Evolutionary conservation across 2,113 vertebrate species (phyloP).

Genomic region (Geococcyx californianus): DNA sequence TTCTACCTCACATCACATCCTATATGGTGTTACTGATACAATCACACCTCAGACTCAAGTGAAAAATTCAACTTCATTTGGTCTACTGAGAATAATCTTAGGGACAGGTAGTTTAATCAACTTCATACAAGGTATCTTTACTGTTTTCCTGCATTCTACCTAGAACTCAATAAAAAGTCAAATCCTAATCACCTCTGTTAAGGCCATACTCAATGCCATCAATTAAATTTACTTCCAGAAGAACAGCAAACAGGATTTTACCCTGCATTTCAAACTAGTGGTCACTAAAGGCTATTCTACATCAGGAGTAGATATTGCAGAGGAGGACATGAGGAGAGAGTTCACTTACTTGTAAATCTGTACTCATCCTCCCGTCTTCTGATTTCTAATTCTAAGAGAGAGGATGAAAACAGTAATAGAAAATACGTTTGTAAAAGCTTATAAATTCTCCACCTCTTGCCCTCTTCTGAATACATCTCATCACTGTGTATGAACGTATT

Average conservation of each 20-base stretch:
- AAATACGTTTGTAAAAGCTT: slow-evolving; percentile 63
- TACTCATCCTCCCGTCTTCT: slow-evolving; percentile 99
- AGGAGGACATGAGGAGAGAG: slow-evolving; percentile 73
- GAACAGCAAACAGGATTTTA: background rate
- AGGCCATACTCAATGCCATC: background rate
- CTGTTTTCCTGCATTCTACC: background rate
- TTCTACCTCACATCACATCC: background rate
- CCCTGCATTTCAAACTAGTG: background rate
- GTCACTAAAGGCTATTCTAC: background rate
- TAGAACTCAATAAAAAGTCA: background rate
- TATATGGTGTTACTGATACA: background rate
- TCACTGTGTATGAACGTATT: background rate
- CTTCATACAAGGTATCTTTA: background rate
- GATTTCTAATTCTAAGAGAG: slow-evolving; percentile 97
- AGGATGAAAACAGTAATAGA: slow-evolving; percentile 85
- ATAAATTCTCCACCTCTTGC: slow-evolving; percentile 62
- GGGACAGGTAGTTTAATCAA: background rate
- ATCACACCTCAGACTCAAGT: background rate
- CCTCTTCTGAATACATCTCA: slow-evolving; percentile 65
- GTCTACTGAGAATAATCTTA: background rate
- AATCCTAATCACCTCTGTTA: background rate
- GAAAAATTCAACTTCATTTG: background rate
- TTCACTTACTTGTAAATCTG: slow-evolving; percentile 99
- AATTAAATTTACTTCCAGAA: background rate
- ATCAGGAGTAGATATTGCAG: slow-evolving; percentile 40